Evolutionary conservation across 2,888 invertebrate species (phyloP), one percentile per base, ranked within the genome.

Genomic region (Cecidostiba fungosa): DNA sequence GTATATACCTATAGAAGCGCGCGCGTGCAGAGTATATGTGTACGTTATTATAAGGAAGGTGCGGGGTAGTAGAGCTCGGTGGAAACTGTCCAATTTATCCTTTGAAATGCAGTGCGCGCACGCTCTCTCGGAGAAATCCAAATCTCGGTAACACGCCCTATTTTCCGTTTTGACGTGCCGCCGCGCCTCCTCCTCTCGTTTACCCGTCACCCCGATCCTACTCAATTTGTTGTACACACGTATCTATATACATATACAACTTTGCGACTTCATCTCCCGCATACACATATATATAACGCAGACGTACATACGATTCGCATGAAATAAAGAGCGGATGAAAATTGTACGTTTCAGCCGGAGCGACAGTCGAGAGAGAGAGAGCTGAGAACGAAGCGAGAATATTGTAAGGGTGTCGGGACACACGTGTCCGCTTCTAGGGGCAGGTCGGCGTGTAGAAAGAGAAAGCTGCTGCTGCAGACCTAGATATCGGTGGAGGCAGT

Each of bases 1-100:
- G 12, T 29, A 16, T 26, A 62, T n/a, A 59, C n/a, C 5, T 26
- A 62, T 23, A 23, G 8, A 16, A 62, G 23, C 23, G 62, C 26
- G n/a, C 32, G 39, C 39, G 70, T 59, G 6, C n/a, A n/a, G n/a
- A n/a, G n/a, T n/a, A 50, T 50, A 50, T 16, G 16, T 19, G 50
- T 19, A n/a, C 54, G 54, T n/a, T 59, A 59, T 59, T 59, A 23
- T 59, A 59, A 59, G 54, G n/a, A n/a, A 8, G 54, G 54, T 3
- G 8, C 3, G 66, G 66, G n/a, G 19, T 16, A 70, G 10, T 66
- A 66, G n/a, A 36, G n/a, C 29, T 36, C 3, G 1, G 39, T 19
- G 72, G n/a, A 82, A 66, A 82, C 43, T 74, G 62, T 81, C 73
- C 73, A 66, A 74, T 82, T 74, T 82, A 82, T 76, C 73, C 73